Conservation (phyloP, 1,140 invertebrate species). For the fruit fly (Drosophila melanogaster) region Release_6_plus_ISO1_MT NC_004354.4:9473001-9473500, state of each 20-base stretch:
- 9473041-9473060: conserved; percentile 9
- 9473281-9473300: conserved; percentile 25
- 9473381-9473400: neutral
- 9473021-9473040: conserved; percentile 43
- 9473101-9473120: conserved; percentile 50
- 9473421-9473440: neutral
- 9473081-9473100: conserved; percentile 17
- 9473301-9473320: conserved; percentile 34
- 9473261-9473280: conserved; percentile 39
- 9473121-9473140: conserved; percentile 74
- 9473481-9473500: no score
- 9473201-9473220: conserved; percentile 43
- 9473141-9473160: conserved; percentile 45
- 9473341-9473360: conserved; percentile 11
- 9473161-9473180: conserved; percentile 9
- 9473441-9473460: no score
- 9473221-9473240: conserved; percentile 11
- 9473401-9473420: neutral
- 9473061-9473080: conserved; percentile 25
- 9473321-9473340: conserved; percentile 28
- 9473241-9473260: neutral
- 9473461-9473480: no score
- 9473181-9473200: conserved; percentile 12
- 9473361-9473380: conserved; percentile 1
- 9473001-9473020: conserved; percentile 44